These are phyloP conservation scores for Sinella curviseta DNA, from an alignment of 1,140 invertebrate species.

Conservation along the genomic window DNA sequence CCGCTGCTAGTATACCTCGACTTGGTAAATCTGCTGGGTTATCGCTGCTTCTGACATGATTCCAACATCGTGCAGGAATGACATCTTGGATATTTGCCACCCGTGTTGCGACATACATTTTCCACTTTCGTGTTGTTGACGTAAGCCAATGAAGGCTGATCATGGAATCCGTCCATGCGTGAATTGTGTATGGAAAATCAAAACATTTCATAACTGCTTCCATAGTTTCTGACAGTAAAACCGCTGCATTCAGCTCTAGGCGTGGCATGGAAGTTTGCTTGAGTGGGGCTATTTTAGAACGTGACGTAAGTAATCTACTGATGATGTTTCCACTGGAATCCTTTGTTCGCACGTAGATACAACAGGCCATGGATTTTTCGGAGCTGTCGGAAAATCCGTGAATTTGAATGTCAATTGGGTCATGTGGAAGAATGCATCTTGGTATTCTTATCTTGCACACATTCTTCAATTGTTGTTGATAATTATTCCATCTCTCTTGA, in stretches of 20 bases:
- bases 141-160: slow-evolving; percentile 52
- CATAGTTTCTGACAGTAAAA: background rate
- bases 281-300: slow-evolving; percentile 20
- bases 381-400: slow-evolving; percentile 53
- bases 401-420: slow-evolving; percentile 31
- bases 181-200: background rate
- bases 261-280: slow-evolving; percentile 22
- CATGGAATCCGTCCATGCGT: slow-evolving; percentile 52
- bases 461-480: background rate
- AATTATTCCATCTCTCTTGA: background rate
- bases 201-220: background rate
- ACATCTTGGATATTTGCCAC: slow-evolving; percentile 53
- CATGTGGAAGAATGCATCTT: background rate
- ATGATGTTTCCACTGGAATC: background rate
- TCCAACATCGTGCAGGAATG: slow-evolving; percentile 51
- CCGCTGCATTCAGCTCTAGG: slow-evolving; percentile 29
- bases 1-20: slow-evolving; percentile 50
- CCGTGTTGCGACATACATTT: slow-evolving; percentile 55
- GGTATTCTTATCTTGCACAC: background rate
- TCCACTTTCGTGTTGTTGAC: slow-evolving; percentile 45
- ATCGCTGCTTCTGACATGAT: slow-evolving; percentile 52
- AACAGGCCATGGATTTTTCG: slow-evolving; percentile 49
- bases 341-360: slow-evolving; percentile 38
- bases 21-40: slow-evolving; percentile 58
- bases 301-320: background rate